Base-by-base conservation (phyloP, 1,140 invertebrate species). In the Hylaeus anthracinus region DNA sequence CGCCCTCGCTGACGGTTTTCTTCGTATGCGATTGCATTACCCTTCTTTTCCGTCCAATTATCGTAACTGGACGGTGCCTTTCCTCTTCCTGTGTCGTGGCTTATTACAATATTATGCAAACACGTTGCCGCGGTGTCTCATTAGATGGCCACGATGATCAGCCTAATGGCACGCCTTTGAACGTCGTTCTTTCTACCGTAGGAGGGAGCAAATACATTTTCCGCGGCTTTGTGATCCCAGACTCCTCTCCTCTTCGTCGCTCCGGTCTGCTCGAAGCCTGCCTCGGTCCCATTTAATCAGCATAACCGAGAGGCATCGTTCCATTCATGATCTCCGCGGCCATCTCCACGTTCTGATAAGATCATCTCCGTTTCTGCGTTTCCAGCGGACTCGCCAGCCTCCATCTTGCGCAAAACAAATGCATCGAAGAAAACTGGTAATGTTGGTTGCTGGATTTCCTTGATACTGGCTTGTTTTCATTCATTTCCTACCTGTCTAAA, bases 301-400 rank as follows among this genome's bases (percentile, higher is more conserved):
- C 39, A 5, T 90, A 89, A 51, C 10, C 51, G 51, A 77, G 78
- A 79, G 83, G 85, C 85, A 84, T 89, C 86, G 70, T 73, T 63
- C 86, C 87, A 90, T 91, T 91, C 90, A 90, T 85, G 88, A 88
- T 84, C 8, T 26, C n/a, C 51, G 43, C 6, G 41, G 15, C 45
- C 43, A n/a, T 41, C 51, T 65, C 10, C n/a, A 76, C 53, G 43
- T 60, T 60, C 5, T 15, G 64, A 77, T 60, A 69, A 77, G 45
- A 75, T 65, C 61, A 64, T 37, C 71, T 65, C 4, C n/a, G 5
- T 71, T 70, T 71, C 66, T 63, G 10, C 58, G 9, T 60, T 53
- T 78, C 58, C 39, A 63, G 1, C 56, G 58, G 53, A 48, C 3
- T 41, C 65, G 48, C n/a, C 45, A 48, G 8, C 26, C 26, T 26